Conservation (phyloP, 2,113 vertebrate species). For the Gobius niger region DNA sequence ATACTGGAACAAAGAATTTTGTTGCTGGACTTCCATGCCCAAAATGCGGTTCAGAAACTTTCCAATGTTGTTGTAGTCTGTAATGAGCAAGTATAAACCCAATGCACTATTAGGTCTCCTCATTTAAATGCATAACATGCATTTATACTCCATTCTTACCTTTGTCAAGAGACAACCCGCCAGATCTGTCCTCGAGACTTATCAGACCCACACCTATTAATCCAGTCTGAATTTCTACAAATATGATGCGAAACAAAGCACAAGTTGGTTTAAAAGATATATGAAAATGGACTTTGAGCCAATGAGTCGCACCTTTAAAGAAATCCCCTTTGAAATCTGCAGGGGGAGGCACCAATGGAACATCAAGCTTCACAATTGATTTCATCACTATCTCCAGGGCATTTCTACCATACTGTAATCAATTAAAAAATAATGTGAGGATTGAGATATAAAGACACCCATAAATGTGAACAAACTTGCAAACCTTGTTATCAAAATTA, state of each 20-base stretch:
- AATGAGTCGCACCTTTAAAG: slow-evolving; percentile 86
- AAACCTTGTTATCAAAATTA: slow-evolving; percentile 98
- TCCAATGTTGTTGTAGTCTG: slow-evolving; percentile 99
- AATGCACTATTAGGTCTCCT: background rate
- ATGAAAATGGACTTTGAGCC: background rate
- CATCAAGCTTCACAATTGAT: slow-evolving; percentile 94
- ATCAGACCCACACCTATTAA: slow-evolving; percentile 95
- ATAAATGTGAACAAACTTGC: background rate
- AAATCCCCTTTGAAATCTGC: slow-evolving; percentile 93
- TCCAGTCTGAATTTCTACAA: slow-evolving; percentile 89
- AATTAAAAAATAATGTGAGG: slow-evolving; percentile 1
- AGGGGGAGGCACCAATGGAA: slow-evolving; percentile 90
- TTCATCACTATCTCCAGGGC: slow-evolving; percentile 99
- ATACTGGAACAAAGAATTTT: slow-evolving; percentile 97
- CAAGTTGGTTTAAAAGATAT: background rate
- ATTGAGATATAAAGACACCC: background rate
- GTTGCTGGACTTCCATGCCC: slow-evolving; percentile 97
- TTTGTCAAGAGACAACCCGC: slow-evolving; percentile 91
- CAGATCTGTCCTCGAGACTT: slow-evolving; percentile 91
- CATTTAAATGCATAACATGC: background rate
- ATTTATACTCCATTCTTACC: slow-evolving; percentile 70
- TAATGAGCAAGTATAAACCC: background rate
- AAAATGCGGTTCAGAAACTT: slow-evolving; percentile 97
- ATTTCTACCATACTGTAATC: slow-evolving; percentile 91
- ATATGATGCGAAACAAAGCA: background rate